These are phyloP conservation scores for Odontocerum albicorne DNA, from an alignment of 2,888 invertebrate genomes.

Conservation along the genomic window DNA sequence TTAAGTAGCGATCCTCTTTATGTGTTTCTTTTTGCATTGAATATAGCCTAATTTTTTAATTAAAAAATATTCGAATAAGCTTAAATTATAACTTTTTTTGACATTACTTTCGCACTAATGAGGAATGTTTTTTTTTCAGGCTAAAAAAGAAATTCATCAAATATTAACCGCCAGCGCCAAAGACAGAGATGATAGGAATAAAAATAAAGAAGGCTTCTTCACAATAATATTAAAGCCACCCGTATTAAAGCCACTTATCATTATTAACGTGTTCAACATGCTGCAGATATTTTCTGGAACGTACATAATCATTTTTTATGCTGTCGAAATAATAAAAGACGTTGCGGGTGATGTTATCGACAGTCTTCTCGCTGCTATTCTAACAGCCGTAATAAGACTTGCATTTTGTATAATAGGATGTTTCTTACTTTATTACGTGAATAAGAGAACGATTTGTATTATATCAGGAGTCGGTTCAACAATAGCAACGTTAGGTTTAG, in stretches of 20 bases:
- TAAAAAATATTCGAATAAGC: background rate
- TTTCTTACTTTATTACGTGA: conserved; percentile 63
- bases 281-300: conserved; percentile 76
- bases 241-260: conserved; percentile 70
- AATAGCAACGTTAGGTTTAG: conserved; percentile 62
- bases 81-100: too few species aligned
- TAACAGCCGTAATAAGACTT: conserved; percentile 68
- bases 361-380: conserved; percentile 64
- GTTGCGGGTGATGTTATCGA: conserved; percentile 56
- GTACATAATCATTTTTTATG: conserved; percentile 77
- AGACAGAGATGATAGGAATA: conserved; percentile 55
- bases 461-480: conserved; percentile 70
- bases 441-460: conserved; percentile 66
- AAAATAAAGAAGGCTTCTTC: conserved; percentile 50
- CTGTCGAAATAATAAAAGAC: conserved; percentile 69
- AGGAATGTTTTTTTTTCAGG: conserved; percentile 45
- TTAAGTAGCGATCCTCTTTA: background rate
- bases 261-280: conserved; percentile 72
- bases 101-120: background rate
- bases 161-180: conserved; percentile 61
- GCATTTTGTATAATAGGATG: conserved; percentile 67
- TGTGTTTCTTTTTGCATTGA: background rate
- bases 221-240: conserved; percentile 58
- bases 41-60: background rate
- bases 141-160: conserved; percentile 64